phyloP scores from a whole-genome alignment of 2,797 vertebrate species.

The Ceryle rudis region DNA sequence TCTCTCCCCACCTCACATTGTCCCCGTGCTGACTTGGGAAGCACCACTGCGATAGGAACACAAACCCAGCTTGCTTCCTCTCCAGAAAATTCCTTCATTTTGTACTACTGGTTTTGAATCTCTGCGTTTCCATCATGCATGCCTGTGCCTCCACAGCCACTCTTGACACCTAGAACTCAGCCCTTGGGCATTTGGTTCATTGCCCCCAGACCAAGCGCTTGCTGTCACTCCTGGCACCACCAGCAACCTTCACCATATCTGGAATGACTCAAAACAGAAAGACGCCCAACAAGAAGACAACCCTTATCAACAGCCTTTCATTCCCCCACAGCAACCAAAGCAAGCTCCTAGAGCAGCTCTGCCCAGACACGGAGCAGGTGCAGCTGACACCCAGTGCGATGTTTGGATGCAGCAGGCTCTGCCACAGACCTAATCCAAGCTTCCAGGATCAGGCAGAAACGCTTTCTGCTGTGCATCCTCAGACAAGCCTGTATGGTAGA shows the following conservation, averaged over 20 bases:
- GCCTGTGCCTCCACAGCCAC: not conserved
- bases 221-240: not conserved
- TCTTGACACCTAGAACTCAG: not conserved
- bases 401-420: not conserved
- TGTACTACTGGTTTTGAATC: not conserved
- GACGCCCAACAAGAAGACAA: not conserved
- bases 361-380: fast-evolving
- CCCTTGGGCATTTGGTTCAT: not conserved
- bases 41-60: fast-evolving
- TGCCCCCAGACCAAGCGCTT: fast-evolving
- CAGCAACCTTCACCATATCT: not conserved
- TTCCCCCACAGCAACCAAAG: not conserved
- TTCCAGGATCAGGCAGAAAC: not conserved
- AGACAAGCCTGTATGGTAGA: not conserved
- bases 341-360: not conserved
- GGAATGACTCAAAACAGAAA: not conserved
- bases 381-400: not conserved
- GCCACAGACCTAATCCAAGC: not conserved
- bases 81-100: not conserved
- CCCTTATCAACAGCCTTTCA: not conserved
- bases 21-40: not conserved
- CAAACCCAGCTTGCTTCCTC: not conserved
- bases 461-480: fast-evolving
- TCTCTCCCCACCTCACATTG: not conserved
- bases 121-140: fast-evolving